Percentiles rank a stretch among this genome's conserved stretches.
Conservation (phyloP, 2,888 invertebrate species). For the Ophonus ardosiacus region DNA sequence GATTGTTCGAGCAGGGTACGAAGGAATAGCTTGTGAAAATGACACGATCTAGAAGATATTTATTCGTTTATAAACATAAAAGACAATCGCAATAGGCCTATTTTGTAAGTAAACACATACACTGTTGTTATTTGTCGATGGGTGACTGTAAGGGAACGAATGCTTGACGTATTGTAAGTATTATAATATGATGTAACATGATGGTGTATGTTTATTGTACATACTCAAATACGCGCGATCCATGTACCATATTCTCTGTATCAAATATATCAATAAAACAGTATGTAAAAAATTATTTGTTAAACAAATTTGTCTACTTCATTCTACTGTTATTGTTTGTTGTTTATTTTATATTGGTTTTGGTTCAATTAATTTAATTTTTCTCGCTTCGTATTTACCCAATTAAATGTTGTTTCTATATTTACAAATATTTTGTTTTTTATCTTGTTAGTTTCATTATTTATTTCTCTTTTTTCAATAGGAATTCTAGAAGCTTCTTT, state of each 20-base stretch:
- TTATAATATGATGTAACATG: conserved; percentile 41
- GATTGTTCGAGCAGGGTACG: conserved; percentile 44
- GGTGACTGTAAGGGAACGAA: conserved; percentile 38
- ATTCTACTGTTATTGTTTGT: neutral
- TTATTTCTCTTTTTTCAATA: too few relatives aligned
- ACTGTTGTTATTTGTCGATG: conserved; percentile 55
- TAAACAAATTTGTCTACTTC: conserved; percentile 45
- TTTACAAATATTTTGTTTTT: too few relatives aligned
- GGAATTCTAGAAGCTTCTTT: too few relatives aligned
- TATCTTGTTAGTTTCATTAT: too few relatives aligned
- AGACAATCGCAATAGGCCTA: conserved; percentile 75
- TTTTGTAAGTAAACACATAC: conserved; percentile 70
- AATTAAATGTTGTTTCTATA: too few relatives aligned
- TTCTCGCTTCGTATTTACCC: neutral
- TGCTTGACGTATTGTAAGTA: conserved; percentile 23
- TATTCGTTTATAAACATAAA: conserved; percentile 68
- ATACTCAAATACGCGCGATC: conserved; percentile 58
- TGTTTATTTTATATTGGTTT: neutral
- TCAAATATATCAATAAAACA: conserved; percentile 64
- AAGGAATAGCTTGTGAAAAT: conserved; percentile 51
- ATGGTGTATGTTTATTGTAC: conserved; percentile 59
- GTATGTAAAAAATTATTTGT: conserved; percentile 62
- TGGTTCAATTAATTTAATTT: neutral
- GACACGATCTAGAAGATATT: conserved; percentile 63
- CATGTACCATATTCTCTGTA: conserved; percentile 63